Conservation (phyloP, 2,797 vertebrate species). For the Sarcoramphus papa region DNA sequence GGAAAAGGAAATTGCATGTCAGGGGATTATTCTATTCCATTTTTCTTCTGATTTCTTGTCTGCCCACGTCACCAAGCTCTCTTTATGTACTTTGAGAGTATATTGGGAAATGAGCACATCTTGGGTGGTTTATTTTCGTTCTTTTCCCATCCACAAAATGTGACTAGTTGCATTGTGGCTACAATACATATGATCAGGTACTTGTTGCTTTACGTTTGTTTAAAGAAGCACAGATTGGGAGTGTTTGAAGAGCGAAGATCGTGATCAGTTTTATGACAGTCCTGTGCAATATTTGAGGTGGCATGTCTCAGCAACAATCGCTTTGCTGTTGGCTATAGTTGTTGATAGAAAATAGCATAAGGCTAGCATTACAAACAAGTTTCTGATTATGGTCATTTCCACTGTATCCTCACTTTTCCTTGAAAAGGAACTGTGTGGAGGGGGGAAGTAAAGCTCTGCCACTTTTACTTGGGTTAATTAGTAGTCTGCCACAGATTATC, state of each 20-base stretch:
- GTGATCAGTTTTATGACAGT: neutral
- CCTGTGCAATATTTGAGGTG: neutral
- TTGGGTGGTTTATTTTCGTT: neutral
- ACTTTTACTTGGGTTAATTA: neutral
- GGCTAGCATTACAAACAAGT: neutral
- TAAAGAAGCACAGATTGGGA: neutral
- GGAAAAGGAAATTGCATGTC: neutral
- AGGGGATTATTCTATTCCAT: neutral
- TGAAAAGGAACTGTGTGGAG: neutral
- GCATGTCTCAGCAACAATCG: neutral
- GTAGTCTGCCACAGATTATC: neutral
- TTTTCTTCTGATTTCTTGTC: neutral
- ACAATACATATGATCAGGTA: fast-evolving
- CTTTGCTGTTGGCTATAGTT: neutral
- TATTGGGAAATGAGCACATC: neutral
- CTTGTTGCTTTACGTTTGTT: neutral
- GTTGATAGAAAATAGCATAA: neutral
- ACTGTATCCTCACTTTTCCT: neutral
- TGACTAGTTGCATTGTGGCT: neutral
- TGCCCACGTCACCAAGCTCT: neutral
- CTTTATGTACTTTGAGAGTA: neutral
- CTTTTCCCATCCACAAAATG: neutral
- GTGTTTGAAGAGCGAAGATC: neutral
- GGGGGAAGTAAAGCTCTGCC: neutral
- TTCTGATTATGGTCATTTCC: neutral